Conservation (phyloP, 2,797 vertebrate genomes). For the Anguilla pacifica region DNA sequence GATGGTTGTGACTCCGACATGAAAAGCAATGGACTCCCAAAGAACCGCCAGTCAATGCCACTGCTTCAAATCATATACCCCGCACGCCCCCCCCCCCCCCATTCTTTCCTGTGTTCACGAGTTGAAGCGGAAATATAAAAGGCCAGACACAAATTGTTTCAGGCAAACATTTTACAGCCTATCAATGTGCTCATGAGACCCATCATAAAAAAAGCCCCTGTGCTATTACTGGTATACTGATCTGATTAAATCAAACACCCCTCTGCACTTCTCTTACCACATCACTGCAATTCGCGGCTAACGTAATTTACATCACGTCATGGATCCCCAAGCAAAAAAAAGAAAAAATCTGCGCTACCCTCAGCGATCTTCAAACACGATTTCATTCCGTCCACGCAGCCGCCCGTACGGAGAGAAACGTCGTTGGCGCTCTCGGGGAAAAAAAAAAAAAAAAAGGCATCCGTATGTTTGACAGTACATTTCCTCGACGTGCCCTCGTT, state of each 20-base stretch:
- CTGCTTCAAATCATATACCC: background rate
- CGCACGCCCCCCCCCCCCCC: no score
- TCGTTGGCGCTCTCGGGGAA: background rate
- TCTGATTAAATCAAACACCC: background rate
- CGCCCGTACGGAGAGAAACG: background rate
- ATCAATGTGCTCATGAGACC: background rate
- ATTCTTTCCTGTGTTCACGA: background rate
- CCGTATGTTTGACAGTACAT: background rate
- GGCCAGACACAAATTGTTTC: background rate
- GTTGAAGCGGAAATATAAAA: background rate
- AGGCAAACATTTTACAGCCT: background rate
- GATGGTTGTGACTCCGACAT: background rate
- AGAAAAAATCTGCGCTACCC: no score
- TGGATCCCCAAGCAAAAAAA: background rate
- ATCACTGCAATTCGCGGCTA: background rate
- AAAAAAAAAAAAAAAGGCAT: background rate
- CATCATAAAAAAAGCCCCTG: background rate
- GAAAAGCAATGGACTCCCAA: background rate
- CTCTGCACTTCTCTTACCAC: background rate
- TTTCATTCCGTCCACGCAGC: background rate
- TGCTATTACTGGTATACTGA: background rate
- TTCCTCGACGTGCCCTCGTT: background rate
- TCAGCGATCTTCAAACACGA: background rate
- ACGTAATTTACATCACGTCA: background rate
- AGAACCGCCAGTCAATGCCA: background rate